These are phyloP conservation scores for Baronia brevicornis DNA, from an alignment of 2,888 invertebrate species.

Conservation along the genomic window DNA sequence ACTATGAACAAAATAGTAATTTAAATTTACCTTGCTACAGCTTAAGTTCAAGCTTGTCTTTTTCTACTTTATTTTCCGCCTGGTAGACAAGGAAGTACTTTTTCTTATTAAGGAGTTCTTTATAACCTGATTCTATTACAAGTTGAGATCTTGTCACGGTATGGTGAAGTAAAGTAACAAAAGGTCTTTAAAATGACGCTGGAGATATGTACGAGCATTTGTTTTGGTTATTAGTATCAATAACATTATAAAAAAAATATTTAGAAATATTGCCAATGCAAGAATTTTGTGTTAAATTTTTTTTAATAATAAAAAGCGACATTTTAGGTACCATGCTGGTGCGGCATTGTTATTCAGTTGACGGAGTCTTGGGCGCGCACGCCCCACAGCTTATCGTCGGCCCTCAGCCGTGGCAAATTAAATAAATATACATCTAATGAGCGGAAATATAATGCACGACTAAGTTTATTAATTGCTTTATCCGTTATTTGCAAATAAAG, in stretches of 20 bases:
- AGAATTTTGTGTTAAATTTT: too few relatives aligned
- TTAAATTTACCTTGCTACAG: constrained; percentile 35
- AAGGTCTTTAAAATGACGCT: constrained; percentile 37
- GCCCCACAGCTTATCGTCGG: constrained; percentile 68
- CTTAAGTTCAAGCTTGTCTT: constrained; percentile 26
- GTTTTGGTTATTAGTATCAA: too few relatives aligned
- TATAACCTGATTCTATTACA: constrained; percentile 40
- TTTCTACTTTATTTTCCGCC: constrained; percentile 28
- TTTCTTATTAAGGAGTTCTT: constrained; percentile 31
- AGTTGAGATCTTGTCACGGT: constrained; percentile 33
- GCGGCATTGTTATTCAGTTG: constrained; percentile 73
- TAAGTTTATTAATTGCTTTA: constrained; percentile 69
- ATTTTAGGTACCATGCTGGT: constrained; percentile 55
- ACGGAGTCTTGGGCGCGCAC: constrained; percentile 59
- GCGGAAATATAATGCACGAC: constrained; percentile 71
- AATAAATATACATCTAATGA: constrained; percentile 75
- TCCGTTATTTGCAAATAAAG: constrained; percentile 32
- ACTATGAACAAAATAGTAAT: constrained; percentile 32
- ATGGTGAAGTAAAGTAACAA: constrained; percentile 23
- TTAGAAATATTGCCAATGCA: too few relatives aligned
- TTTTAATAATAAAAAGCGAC: constrained; percentile 35
- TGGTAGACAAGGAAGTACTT: constrained; percentile 29
- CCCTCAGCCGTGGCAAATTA: constrained; percentile 73
- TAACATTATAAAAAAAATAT: constrained; percentile 33
- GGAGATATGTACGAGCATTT: constrained; percentile 23